Percentiles rank a stretch among this genome's conserved stretches.
phyloP scores from a whole-genome alignment of 1,140 invertebrate species.

The Brachionus paranguensis region DNA sequence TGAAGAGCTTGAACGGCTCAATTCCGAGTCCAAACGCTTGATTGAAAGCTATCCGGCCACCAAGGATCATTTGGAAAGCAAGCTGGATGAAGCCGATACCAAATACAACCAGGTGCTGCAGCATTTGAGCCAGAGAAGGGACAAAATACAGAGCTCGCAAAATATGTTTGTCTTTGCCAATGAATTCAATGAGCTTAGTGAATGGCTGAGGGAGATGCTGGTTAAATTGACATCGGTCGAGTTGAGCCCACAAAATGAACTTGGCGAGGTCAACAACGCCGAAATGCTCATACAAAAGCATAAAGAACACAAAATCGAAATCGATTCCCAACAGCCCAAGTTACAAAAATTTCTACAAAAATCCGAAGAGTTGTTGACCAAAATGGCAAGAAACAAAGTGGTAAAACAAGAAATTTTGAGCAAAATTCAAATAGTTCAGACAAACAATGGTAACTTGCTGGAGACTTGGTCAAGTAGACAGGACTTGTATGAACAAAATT shows the following conservation, averaged over 20 bases:
- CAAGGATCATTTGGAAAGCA: constrained; percentile 32
- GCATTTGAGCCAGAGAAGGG: neutral
- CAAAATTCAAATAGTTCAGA: constrained; percentile 31
- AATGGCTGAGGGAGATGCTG: constrained; percentile 21
- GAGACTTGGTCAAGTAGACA: constrained; percentile 16
- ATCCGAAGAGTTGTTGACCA: constrained; percentile 3
- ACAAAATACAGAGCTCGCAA: constrained; percentile 26
- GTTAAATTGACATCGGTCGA: constrained; percentile 8
- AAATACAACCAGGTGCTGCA: neutral
- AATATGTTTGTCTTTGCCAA: constrained; percentile 19
- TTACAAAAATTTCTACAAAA: neutral
- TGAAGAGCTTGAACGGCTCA: constrained; percentile 27
- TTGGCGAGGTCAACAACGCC: constrained; percentile 14
- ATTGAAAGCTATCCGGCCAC: constrained; percentile 8
- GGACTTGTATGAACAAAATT: constrained; percentile 33
- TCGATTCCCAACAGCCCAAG: constrained; percentile 9
- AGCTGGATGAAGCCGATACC: neutral
- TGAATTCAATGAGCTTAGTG: constrained; percentile 28
- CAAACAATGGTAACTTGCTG: neutral
- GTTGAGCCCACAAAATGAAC: neutral
- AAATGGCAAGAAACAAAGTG: neutral
- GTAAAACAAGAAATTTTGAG: constrained; percentile 1
- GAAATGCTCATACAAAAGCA: constrained; percentile 20
- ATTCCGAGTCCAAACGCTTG: constrained; percentile 21
- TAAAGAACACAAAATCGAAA: constrained; percentile 21